Percentiles rank a stretch among this genome's conserved stretches.
Conservation (phyloP, 2,113 vertebrate genomes). For the Synodontis membranacea region DNA sequence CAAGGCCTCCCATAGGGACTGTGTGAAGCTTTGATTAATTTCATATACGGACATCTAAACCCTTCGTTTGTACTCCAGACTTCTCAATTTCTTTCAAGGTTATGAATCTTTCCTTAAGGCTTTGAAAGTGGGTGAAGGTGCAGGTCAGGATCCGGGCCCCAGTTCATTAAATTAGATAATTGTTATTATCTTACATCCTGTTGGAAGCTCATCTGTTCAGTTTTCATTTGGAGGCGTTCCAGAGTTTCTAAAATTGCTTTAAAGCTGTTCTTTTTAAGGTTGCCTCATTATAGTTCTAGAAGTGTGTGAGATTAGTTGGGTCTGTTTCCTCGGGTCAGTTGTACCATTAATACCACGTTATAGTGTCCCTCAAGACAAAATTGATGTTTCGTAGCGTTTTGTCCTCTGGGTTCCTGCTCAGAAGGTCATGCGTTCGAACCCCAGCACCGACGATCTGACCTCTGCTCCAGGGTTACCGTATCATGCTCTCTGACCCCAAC, state of each 20-base stretch:
- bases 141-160: background rate
- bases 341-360: background rate
- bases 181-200: background rate
- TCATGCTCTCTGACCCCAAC: no score
- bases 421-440: no score
- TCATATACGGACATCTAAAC: conserved; percentile 33
- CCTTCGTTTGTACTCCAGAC: background rate
- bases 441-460: no score
- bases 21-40: conserved; percentile 38
- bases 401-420: no score
- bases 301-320: background rate
- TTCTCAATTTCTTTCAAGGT: background rate
- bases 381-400: background rate
- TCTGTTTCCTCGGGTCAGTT: background rate
- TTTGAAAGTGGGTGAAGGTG: background rate
- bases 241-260: background rate
- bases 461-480: no score
- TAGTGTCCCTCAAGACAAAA: background rate
- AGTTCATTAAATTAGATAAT: background rate
- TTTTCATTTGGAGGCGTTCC: background rate
- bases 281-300: background rate
- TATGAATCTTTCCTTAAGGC: background rate
- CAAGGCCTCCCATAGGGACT: conserved; percentile 36
- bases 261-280: background rate
- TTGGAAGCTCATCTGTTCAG: background rate